Evolutionary conservation across 1,140 invertebrate species (phyloP), one percentile per base, ranked within the genome.

Genomic region (Drosophila watanabei): DNA sequence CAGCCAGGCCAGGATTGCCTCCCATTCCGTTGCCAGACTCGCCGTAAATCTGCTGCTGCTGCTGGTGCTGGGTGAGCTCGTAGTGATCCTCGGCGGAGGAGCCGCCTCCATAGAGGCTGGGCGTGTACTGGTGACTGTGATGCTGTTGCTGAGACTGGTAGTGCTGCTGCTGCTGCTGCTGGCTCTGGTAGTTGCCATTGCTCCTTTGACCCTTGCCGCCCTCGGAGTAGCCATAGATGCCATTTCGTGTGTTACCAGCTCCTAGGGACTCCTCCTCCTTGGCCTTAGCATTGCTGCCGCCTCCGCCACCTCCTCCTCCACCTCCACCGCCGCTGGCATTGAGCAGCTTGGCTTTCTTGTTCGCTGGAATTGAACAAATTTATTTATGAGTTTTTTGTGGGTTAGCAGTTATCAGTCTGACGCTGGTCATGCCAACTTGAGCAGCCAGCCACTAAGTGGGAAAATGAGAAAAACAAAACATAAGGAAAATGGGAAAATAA

Each of bases 341-440:
- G 52, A 93, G 85, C 45, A 93, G 89, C 76, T 93, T 93, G 79
- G 93, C 93, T 93, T 93, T 93, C 92, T 93, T 93, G 91, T 93
- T 93, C 87, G 93, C 93, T 93, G 89, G 76, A 93, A 92, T 91
- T 86, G 80, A 92, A 93, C 89, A 82, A 92, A 91, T 92, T 90
- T 92, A 89, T 89, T 85, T 72, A 90, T 85, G 60, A 81, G 75
- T 54, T 66, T 54, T 66, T 81, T 85, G 85, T 89, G 75, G 85
- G 85, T 85, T 88, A 89, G 73, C 81, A 89, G 81, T 81, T 57
- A 75, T 70, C 78, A 46, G 45, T 68, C 65, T 72, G 54, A 35
- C 78, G 72, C 68, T 79, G 86, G 85, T 86, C 86, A 89, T 88
- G 86, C 86, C 70, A 71, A 43, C 81, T 75, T 81, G 80, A 64